These are phyloP conservation scores for Drosophila melanogaster DNA, from an alignment of 1,140 invertebrate species.

Conservation along the genomic window DNA sequence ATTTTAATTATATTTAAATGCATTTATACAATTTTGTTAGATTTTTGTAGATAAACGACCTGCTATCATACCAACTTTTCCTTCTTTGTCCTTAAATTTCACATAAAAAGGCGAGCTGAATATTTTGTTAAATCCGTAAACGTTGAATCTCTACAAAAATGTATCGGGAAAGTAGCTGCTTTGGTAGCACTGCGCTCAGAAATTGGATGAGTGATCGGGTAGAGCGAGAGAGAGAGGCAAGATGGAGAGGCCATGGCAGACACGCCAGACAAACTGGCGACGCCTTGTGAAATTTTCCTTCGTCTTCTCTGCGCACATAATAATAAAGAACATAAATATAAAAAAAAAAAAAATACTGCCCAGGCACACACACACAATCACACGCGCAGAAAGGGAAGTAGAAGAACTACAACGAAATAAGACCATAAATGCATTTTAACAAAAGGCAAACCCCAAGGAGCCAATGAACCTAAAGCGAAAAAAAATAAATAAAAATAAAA, in stretches of 20 bases:
- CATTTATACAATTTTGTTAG: too few relatives aligned
- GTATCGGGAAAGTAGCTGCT: background rate
- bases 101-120: too few relatives aligned
- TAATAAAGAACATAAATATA: conserved; percentile 81
- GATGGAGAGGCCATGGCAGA: conserved; percentile 26
- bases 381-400: conserved; percentile 1
- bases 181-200: conserved; percentile 13
- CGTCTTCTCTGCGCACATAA: conserved; percentile 66
- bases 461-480: conserved; percentile 78
- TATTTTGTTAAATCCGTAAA: too few relatives aligned
- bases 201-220: conserved; percentile 9
- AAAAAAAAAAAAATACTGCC: conserved; percentile 33
- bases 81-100: too few relatives aligned
- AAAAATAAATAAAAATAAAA: conserved; percentile 8
- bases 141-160: background rate
- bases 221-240: conserved; percentile 34
- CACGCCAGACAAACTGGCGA: conserved; percentile 81
- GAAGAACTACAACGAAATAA: conserved; percentile 51
- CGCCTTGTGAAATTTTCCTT: conserved; percentile 77
- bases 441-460: conserved; percentile 64
- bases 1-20: too few relatives aligned
- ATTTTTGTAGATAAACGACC: too few relatives aligned
- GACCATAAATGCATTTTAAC: conserved; percentile 78
- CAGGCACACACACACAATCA: conserved; percentile 20
- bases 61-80: too few relatives aligned